Evolutionary conservation across 2,797 vertebrate genomes (phyloP), one percentile per base, ranked within the genome.

Genomic region (Falco concolor): DNA sequence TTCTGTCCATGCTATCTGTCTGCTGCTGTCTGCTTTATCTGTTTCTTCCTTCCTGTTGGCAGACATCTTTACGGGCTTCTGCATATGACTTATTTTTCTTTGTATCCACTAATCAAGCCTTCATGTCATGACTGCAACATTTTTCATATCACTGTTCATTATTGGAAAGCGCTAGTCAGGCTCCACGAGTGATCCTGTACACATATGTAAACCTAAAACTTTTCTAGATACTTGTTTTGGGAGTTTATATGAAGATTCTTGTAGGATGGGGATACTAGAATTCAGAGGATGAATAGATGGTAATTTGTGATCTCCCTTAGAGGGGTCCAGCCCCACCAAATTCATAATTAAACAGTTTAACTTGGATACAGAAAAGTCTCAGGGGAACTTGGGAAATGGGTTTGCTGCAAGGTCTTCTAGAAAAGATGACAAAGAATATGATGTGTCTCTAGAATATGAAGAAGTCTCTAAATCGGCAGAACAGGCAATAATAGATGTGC

Each of bases 1-100:
- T 69, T 97, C 74, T 87, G 47, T 79, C 64, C 70, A 23, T 92
- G 56, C 32, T 95, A 92, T 96, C 93, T 95, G 5, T 92, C 76
- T 96, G 40, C 90, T 97, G 81, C 94, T 94, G 27, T 94, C 79
- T 97, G 14, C 87, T 96, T 95, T 97, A 96, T 94, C 88, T 92
- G 3, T 63, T 91, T 92, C 89, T 96, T 96, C 75, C 81, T 97
- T 97, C 89, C 83, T 97, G 38, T 93, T 96, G 91, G 76, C 81
- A 92, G 65, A 85, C 45, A 84, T 95, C 87, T 95, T 95, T 87
- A 93, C 78, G 94, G 63, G 40, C 79, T 94, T 91, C 83, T 95
- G 59, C 60, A 73, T 84, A 76, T 70, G 70, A 69, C 69, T 93
- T 75, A 38, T 73, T 91, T 91, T 95, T 84, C 52, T 90, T 61